These are phyloP conservation scores for Micrasema minimum DNA, from an alignment of 1,140 invertebrate species.

Conservation along the genomic window DNA sequence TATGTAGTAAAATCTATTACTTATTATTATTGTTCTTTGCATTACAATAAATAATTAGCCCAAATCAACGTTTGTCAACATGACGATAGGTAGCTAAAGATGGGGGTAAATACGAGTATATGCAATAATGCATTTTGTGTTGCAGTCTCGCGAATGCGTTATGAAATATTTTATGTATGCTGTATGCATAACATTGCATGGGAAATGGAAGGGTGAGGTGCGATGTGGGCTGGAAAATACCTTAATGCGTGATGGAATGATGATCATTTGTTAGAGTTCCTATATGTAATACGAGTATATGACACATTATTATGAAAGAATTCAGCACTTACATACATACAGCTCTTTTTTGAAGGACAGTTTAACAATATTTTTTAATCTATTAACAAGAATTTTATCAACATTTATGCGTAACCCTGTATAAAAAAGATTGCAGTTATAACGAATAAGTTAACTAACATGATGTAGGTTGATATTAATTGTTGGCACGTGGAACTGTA, in stretches of 20 bases:
- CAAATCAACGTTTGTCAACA: not conserved
- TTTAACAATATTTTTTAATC: not conserved
- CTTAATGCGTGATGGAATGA: constrained; percentile 17
- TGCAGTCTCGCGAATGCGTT: constrained; percentile 45
- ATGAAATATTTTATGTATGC: constrained; percentile 48
- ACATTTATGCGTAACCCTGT: not conserved
- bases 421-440: not conserved
- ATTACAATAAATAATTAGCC: not conserved
- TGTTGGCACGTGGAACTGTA: constrained; percentile 4
- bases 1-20: not conserved
- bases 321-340: not conserved
- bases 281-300: not conserved
- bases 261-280: too few species aligned
- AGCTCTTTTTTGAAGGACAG: not conserved
- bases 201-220: too few species aligned
- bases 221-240: constrained; percentile 2
- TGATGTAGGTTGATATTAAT: constrained; percentile 1
- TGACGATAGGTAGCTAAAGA: constrained; percentile 23
- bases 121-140: constrained; percentile 52
- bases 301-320: not conserved
- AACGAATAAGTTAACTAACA: not conserved
- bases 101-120: constrained; percentile 32
- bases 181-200: too few species aligned
- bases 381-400: not conserved
- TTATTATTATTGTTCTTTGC: not conserved